Evolutionary conservation across 2,888 invertebrate genomes (phyloP), one percentile per base, ranked within the genome.

Genomic region (Anticlea derivata): DNA sequence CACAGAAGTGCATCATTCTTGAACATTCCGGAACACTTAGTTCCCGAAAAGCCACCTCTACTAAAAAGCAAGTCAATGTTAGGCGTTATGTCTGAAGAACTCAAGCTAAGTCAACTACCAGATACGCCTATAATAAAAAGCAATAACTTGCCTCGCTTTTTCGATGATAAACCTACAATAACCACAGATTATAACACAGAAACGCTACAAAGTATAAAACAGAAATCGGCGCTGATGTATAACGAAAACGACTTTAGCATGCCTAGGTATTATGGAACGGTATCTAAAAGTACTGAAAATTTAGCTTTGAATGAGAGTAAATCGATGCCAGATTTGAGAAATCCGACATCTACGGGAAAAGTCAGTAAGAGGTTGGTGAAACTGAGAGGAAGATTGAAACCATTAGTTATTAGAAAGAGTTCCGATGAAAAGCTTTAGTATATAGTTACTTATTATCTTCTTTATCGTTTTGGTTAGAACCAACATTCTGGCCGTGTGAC

Each of bases 251-350:
- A 93, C 57, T 93, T 91, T 45, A 92, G 93, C 11, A 93, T 93
- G 93, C 93, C 93, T 0, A 81, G 93, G 50, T 93, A 93, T 61
- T 93, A 92, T 59, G 91, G 93, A 0, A 79, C 86, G 1, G 73
- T 85, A 0, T 65, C 83, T 0, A 82, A 85, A 33, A 55, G 77
- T 0, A 56, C 68, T 0, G 82, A 85, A 23, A 66, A 68, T 2
- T 53, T 71, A 1, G 70, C 86, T 0, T 82, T 87, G 0, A 86
- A 87, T 23, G 88, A 90, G 43, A 91, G 91, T 40, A 91, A 88
- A 38, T 91, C 91, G 0, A 90, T 91, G 90, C 91, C 91, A 1
- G 91, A 91, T 68, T 71, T 91, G 12, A 80, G 88, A 27, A 80
- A 70, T 41, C 82, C 83, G 0, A 54, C 61, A 0, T 66, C 83